phyloP scores from a whole-genome alignment of 2,113 vertebrate species.

The Gila orcuttii region DNA sequence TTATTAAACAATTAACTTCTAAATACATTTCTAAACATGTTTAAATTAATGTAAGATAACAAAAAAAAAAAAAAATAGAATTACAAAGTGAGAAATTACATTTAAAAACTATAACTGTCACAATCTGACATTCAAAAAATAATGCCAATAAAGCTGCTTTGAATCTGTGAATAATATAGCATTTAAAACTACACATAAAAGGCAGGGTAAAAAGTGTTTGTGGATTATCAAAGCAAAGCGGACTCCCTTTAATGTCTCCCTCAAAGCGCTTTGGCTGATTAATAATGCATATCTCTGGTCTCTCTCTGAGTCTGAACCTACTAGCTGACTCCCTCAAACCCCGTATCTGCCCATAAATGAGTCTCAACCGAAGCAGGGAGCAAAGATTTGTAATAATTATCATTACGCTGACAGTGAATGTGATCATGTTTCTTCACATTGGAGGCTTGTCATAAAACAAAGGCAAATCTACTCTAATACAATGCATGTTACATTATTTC shows the following conservation, averaged over 20 bases:
- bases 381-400: slow-evolving; percentile 44
- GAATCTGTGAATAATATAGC: background rate
- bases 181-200: background rate
- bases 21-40: background rate
- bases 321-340: slow-evolving; percentile 59
- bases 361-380: slow-evolving; percentile 26
- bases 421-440: slow-evolving; percentile 31
- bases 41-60: background rate
- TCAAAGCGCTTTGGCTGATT: slow-evolving; percentile 52
- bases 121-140: background rate
- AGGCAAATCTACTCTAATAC: background rate
- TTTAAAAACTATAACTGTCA: background rate
- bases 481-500: background rate
- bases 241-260: slow-evolving; percentile 48
- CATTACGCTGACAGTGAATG: slow-evolving; percentile 17
- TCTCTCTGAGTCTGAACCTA: slow-evolving; percentile 37
- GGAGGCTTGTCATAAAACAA: slow-evolving; percentile 19
- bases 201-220: slow-evolving; percentile 1
- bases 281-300: slow-evolving; percentile 59
- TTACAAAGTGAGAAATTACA: background rate
- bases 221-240: slow-evolving; percentile 50
- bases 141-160: background rate
- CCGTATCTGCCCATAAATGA: slow-evolving; percentile 12
- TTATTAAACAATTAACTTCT: background rate
- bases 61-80: background rate